Evolutionary conservation across 2,888 invertebrate species (phyloP).

Genomic region (Blastobasis lacticolella): DNA sequence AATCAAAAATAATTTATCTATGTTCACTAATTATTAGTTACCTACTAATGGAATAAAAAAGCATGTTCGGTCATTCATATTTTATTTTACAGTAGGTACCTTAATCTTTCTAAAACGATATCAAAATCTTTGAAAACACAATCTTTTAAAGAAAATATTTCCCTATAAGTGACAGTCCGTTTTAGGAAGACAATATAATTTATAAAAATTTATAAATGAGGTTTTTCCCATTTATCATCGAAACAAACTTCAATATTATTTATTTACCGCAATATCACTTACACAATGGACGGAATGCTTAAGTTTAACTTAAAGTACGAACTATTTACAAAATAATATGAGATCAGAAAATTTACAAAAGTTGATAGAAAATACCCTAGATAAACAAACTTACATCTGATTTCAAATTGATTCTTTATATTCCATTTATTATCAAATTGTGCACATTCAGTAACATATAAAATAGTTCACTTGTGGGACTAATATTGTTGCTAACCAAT

Average conservation of each 20-base stretch:
- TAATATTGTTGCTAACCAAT: too few relatives aligned
- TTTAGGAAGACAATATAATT: conserved; percentile 3
- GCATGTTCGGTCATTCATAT: conserved; percentile 8
- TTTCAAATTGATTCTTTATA: too few relatives aligned
- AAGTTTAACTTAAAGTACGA: conserved; percentile 24
- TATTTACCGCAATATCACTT: not conserved
- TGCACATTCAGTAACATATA: too few relatives aligned
- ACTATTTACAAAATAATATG: conserved; percentile 53
- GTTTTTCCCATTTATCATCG: not conserved
- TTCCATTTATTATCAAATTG: too few relatives aligned
- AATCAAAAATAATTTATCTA: not conserved
- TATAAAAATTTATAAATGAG: not conserved
- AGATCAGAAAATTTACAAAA: conserved; percentile 67
- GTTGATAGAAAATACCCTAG: conserved; percentile 20
- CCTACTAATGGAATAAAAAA: conserved; percentile 1
- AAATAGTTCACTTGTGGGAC: too few relatives aligned
- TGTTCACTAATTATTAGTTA: not conserved
- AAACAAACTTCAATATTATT: not conserved
- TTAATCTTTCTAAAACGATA: conserved; percentile 2
- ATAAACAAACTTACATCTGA: too few relatives aligned
- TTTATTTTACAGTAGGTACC: conserved; percentile 11
- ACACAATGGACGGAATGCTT: conserved; percentile 33
- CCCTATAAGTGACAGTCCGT: not conserved
- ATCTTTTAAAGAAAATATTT: conserved; percentile 9
- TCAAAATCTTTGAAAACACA: conserved; percentile 11